phyloP scores from a whole-genome alignment of 1,140 invertebrate species.

The Gryon sp. region DNA sequence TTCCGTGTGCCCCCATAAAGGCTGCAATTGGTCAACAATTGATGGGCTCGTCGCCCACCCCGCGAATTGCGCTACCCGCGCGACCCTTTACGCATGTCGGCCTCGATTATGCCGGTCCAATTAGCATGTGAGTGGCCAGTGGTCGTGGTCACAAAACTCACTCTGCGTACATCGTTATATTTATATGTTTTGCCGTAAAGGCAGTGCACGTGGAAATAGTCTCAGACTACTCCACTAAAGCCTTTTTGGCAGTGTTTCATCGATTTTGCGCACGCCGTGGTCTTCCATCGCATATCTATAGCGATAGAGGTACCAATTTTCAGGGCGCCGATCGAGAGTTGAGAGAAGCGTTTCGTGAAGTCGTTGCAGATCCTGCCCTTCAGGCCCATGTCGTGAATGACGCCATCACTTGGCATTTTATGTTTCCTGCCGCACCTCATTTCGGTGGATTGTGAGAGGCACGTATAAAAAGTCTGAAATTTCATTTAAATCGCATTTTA shows the following conservation, averaged over 20 bases:
- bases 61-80: no score
- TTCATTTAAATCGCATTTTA: no score
- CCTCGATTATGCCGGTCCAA: no score
- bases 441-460: no score
- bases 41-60: no score
- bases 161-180: neutral
- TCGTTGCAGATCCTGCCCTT: neutral
- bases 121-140: neutral
- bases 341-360: neutral
- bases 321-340: neutral
- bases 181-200: neutral
- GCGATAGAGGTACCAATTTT: neutral
- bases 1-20: no score
- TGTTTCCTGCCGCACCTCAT: no score
- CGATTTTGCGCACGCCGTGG: conserved; percentile 54
- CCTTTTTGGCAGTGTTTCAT: conserved; percentile 68
- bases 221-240: conserved; percentile 58
- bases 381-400: neutral
- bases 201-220: conserved; percentile 68
- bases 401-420: neutral
- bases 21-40: no score
- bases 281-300: neutral
- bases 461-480: no score
- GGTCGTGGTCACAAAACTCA: no score
- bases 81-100: no score